A percentile compares a stretch with the other conserved stretches of the same genome.
phyloP scores from a whole-genome alignment of 2,888 invertebrate genomes.

The Synergus umbraculus region DNA sequence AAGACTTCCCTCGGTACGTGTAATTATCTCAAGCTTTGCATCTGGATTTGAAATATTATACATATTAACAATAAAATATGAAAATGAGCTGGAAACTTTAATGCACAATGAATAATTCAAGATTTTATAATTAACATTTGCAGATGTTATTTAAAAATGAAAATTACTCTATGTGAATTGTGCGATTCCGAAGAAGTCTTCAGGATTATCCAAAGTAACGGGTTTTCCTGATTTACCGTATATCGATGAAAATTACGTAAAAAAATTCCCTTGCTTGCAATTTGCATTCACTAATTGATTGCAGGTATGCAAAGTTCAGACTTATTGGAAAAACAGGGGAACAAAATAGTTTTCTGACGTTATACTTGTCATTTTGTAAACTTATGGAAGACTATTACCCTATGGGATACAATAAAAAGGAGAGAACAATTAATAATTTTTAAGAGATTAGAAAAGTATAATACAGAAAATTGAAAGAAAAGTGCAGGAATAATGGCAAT shows the following conservation, averaged over 20 bases:
- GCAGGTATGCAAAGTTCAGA: not conserved
- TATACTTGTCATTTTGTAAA: not conserved
- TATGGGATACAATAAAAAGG: not conserved
- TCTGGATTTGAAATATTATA: constrained; percentile 12
- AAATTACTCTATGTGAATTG: not conserved
- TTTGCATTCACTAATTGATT: constrained; percentile 2
- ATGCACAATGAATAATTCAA: not conserved
- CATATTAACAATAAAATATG: constrained; percentile 10
- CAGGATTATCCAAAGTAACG: not conserved
- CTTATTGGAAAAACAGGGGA: not conserved
- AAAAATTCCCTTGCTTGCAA: not conserved
- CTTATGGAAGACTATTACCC: not conserved
- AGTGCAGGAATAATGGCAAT: not conserved
- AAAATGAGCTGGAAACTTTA: constrained; percentile 10
- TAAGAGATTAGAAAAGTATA: not conserved
- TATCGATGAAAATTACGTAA: not conserved
- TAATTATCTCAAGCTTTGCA: not conserved
- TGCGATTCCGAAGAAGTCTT: not conserved
- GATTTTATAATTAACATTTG: not conserved
- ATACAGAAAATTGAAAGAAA: not conserved
- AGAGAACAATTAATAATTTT: not conserved
- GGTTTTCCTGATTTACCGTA: constrained; percentile 8
- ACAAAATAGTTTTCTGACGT: not conserved
- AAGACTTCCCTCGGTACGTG: not conserved
- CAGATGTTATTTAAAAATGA: not conserved